phyloP scores from a whole-genome alignment of 2,888 invertebrate species.

The Sicus ferrugineus region DNA sequence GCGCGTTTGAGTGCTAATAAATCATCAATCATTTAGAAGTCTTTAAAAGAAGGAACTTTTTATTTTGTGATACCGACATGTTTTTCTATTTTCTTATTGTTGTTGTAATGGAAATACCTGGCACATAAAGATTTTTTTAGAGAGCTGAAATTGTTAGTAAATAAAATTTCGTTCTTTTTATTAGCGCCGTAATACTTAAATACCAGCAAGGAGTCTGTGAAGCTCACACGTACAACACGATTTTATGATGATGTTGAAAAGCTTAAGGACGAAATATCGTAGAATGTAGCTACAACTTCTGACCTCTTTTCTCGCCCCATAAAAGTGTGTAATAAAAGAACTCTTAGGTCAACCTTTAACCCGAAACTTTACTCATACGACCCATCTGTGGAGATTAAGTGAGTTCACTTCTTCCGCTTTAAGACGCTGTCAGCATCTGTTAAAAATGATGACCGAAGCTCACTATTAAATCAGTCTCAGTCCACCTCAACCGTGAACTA shows the following conservation, averaged over 20 bases:
- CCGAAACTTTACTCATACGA: not conserved
- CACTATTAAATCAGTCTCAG: not conserved
- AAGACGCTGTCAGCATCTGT: constrained; percentile 20
- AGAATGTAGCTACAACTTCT: no score
- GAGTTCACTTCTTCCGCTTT: constrained; percentile 18
- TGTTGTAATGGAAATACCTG: not conserved
- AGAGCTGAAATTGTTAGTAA: constrained; percentile 1
- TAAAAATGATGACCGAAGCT: constrained; percentile 24
- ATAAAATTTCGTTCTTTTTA: not conserved
- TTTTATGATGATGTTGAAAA: not conserved
- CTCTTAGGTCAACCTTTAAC: not conserved
- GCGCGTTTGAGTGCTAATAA: not conserved
- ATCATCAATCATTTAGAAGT: constrained; percentile 11
- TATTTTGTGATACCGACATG: not conserved
- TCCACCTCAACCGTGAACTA: not conserved
- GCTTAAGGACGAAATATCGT: no score
- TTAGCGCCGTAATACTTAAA: not conserved
- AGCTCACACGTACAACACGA: not conserved
- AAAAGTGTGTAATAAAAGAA: not conserved
- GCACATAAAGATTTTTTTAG: not conserved
- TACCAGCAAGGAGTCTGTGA: not conserved
- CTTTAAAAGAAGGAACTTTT: not conserved
- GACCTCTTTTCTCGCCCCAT: not conserved
- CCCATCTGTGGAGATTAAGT: not conserved
- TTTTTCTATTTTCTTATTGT: not conserved